Percentiles rank a stretch among this genome's conserved stretches.
phyloP scores from a whole-genome alignment of 2,888 invertebrate genomes.

The Thera obeliscata region DNA sequence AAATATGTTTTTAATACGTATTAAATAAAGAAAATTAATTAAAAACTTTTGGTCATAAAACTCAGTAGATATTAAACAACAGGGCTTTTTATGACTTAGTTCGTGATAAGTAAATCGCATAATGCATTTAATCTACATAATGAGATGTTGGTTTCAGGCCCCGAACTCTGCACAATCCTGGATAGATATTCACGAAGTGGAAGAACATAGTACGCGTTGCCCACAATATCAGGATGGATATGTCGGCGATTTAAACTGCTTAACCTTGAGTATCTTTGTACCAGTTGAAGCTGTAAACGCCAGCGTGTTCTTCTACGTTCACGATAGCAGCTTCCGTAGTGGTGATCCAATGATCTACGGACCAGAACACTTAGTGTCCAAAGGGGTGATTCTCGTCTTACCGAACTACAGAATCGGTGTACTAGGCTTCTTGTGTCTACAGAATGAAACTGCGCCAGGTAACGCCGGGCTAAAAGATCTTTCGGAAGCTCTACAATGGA shows the following conservation, averaged over 20 bases:
- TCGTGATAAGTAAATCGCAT: too few species aligned
- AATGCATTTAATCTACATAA: background rate
- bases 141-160: slow-evolving; percentile 51
- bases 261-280: slow-evolving; percentile 71
- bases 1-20: too few species aligned
- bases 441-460: slow-evolving; percentile 64
- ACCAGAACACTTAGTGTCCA: slow-evolving; percentile 63
- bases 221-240: slow-evolving; percentile 57
- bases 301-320: slow-evolving; percentile 70
- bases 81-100: too few species aligned
- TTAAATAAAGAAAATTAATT: too few species aligned
- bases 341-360: slow-evolving; percentile 66
- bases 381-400: slow-evolving; percentile 63
- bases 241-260: slow-evolving; percentile 60
- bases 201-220: slow-evolving; percentile 56
- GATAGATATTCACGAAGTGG: slow-evolving; percentile 45
- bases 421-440: slow-evolving; percentile 70
- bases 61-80: too few species aligned
- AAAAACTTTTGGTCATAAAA: too few species aligned
- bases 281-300: slow-evolving; percentile 48
- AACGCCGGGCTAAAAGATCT: slow-evolving; percentile 74
- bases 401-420: slow-evolving; percentile 74
- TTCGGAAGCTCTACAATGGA: slow-evolving; percentile 67
- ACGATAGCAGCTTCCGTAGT: slow-evolving; percentile 67
- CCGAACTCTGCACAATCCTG: slow-evolving; percentile 50